Percentiles rank a stretch among this genome's conserved stretches.
Evolutionary conservation across 2,888 invertebrate species (phyloP).

Genomic region (Sisyra terminalis): DNA sequence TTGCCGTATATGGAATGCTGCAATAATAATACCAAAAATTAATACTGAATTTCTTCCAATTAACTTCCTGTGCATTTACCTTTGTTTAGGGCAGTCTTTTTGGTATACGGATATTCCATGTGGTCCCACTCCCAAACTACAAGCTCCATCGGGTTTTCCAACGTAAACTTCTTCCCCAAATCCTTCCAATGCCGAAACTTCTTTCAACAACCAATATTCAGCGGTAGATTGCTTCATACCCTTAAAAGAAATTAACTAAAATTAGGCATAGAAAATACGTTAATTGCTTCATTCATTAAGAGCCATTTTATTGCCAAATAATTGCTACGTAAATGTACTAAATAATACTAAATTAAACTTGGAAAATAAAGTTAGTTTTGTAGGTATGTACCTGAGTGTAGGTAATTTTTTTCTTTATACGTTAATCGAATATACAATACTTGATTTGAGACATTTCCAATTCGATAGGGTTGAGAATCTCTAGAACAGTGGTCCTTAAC

Average conservation of each 20-base stretch:
- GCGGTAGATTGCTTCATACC: slow-evolving; percentile 61
- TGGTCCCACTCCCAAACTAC: slow-evolving; percentile 20
- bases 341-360: too few species aligned
- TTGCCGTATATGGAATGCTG: slow-evolving; percentile 68
- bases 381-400: too few species aligned
- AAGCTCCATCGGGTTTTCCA: slow-evolving; percentile 40
- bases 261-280: too few species aligned
- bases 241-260: slow-evolving; percentile 15
- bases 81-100: slow-evolving; percentile 13
- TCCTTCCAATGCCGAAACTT: slow-evolving; percentile 59
- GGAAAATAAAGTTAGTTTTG: too few species aligned
- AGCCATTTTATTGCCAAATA: too few species aligned
- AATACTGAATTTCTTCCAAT: slow-evolving; percentile 10
- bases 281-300: too few species aligned
- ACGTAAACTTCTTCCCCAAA: slow-evolving; percentile 76
- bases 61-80: slow-evolving; percentile 14
- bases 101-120: slow-evolving; percentile 21
- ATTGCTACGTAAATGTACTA: too few species aligned
- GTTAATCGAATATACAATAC: too few species aligned
- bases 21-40: slow-evolving; percentile 18
- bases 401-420: too few species aligned
- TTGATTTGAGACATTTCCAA: too few species aligned
- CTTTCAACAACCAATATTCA: slow-evolving; percentile 69
- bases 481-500: too few species aligned
- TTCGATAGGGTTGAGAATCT: too few species aligned